phyloP scores from a whole-genome alignment of 2,113 vertebrate genomes.

The Eulacestoma nigropectus region DNA sequence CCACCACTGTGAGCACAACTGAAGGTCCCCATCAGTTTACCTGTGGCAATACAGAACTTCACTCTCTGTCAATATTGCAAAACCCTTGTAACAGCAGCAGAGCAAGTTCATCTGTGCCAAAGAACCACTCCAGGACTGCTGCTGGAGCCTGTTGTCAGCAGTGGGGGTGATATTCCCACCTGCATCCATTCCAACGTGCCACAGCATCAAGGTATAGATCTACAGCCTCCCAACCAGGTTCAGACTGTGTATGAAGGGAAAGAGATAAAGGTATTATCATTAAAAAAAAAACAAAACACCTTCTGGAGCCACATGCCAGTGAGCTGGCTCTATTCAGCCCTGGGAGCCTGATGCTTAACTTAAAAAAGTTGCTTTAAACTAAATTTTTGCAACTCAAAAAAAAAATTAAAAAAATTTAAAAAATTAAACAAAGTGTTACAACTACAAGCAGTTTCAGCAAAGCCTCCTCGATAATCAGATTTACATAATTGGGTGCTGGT shows the following conservation, averaged over 20 bases:
- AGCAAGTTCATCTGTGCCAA: background rate
- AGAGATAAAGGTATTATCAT: background rate
- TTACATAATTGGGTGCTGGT: slow-evolving; percentile 74
- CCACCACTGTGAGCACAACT: background rate
- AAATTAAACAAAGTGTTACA: slow-evolving; percentile 52
- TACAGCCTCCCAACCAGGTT: background rate
- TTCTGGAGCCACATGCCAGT: background rate
- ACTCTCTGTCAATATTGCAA: background rate
- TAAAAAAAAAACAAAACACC: background rate
- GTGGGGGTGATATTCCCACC: background rate
- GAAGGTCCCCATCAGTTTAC: background rate
- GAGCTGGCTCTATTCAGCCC: rapidly evolving
- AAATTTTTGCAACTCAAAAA: slow-evolving; percentile 46
- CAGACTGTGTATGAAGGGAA: background rate
- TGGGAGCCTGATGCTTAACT: background rate
- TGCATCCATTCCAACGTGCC: background rate
- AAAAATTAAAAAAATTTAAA: background rate
- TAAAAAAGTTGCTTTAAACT: slow-evolving; percentile 36
- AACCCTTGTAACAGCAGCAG: background rate
- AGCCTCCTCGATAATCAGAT: slow-evolving; percentile 76
- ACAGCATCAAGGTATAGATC: background rate
- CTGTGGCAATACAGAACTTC: background rate
- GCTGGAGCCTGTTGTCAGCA: background rate
- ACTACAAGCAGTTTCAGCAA: slow-evolving; percentile 72
- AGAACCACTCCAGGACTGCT: background rate